phyloP scores from a whole-genome alignment of 2,797 vertebrate genomes.

The Dendrocincla tyrannina region DNA sequence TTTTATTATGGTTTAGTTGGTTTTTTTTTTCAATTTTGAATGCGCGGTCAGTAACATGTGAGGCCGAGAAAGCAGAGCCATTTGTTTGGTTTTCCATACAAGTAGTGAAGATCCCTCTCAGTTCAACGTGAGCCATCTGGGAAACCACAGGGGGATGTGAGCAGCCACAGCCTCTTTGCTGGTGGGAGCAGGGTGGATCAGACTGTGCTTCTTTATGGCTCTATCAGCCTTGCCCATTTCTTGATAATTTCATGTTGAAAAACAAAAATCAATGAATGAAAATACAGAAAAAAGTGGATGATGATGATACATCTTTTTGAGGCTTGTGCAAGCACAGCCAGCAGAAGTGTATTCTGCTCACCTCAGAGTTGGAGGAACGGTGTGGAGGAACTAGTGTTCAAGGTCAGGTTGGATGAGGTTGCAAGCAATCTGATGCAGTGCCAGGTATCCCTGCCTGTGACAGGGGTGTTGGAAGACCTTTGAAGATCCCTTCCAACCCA shows the following conservation, averaged over 20 bases:
- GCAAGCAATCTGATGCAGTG: neutral
- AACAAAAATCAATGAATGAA: neutral
- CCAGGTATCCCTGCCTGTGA: neutral
- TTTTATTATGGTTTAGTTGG: neutral
- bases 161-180: fast-evolving
- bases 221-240: neutral
- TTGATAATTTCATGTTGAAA: fast-evolving
- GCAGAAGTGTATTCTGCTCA: neutral
- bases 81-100: neutral
- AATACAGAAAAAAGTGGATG: neutral
- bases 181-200: neutral
- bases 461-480: neutral
- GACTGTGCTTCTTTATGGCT: neutral
- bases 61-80: neutral
- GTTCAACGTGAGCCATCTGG: fast-evolving
- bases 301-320: neutral
- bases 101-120: neutral
- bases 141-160: fast-evolving
- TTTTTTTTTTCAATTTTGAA: neutral
- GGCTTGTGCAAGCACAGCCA: neutral
- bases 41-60: neutral
- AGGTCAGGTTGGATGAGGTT: neutral
- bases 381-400: neutral
- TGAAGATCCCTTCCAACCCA: neutral
- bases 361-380: neutral